These are phyloP conservation scores for Luscinia luscinia DNA, from an alignment of 2,797 vertebrate genomes.

Conservation along the genomic window DNA sequence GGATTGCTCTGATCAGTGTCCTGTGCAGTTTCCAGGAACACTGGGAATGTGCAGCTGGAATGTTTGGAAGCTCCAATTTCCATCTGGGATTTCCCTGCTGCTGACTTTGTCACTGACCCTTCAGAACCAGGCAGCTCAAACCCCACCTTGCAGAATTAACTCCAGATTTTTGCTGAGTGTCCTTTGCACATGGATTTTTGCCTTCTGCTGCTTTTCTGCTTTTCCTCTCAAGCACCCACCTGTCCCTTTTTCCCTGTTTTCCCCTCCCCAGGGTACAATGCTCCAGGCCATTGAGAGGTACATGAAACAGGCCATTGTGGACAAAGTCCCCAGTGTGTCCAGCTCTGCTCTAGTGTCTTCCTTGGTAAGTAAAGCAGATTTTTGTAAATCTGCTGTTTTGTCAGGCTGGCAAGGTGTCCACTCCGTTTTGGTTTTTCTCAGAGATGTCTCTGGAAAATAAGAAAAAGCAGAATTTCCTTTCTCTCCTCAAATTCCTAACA, in stretches of 20 bases:
- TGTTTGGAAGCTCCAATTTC: not conserved
- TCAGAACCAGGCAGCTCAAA: not conserved
- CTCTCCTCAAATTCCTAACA: not conserved
- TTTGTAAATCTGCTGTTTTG: not conserved
- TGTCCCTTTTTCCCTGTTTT: not conserved
- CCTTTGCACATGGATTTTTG: not conserved
- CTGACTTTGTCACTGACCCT: not conserved
- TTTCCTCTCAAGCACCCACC: accelerated
- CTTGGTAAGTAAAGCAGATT: slow-evolving; percentile 79
- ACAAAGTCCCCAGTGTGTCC: slow-evolving; percentile 95
- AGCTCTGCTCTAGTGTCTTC: slow-evolving; percentile 96
- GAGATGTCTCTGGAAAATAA: not conserved
- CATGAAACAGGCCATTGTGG: slow-evolving; percentile 99
- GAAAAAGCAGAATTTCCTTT: not conserved
- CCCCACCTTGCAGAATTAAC: not conserved
- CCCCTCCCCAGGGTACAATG: slow-evolving; percentile 87
- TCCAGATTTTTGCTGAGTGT: not conserved
- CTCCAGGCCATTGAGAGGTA: slow-evolving; percentile 96
- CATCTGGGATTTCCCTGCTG: not conserved
- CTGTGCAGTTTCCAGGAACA: not conserved
- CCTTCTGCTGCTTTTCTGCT: not conserved
- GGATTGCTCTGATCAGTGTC: accelerated
- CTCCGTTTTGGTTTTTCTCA: not conserved
- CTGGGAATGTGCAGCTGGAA: not conserved
- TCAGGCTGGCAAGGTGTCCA: not conserved